Base-by-base conservation (phyloP, 2,113 vertebrate species). In the Physeter macrocephalus region DNA sequence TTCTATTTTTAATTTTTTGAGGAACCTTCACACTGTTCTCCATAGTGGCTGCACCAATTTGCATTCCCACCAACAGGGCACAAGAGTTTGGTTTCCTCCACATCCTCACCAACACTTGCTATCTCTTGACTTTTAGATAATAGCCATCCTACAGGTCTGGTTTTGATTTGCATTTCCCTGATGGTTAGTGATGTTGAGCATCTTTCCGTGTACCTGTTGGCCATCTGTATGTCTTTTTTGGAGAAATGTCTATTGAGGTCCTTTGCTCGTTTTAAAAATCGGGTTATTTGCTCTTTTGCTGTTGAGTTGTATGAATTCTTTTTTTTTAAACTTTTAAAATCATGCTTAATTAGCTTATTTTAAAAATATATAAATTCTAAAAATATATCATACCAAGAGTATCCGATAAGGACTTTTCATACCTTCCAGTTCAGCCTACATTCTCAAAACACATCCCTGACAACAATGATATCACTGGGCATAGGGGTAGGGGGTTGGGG, bases 81-180 rank as follows among this genome's bases (percentile, higher is more conserved):
- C n/a, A 15, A 9, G 9, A 2, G 10, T 43, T 81, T 2, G 7
- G 54, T 54, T 91, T 87, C 77, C 20, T 72, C 14, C 2, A 41
- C 15, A 46, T 36, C 67, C 46, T 90, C 31, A 57, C 8, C 29
- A 80, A n/a, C 52, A 36, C 62, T 86, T 57, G 29, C 41, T 41
- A 43, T 62, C 41, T 69, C 72, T 86, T n/a, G 27, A 64, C 29
- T 86, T 66, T 81, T 95, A 86, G 43, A 54, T 62, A 72, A 90
- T 11, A 71, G 54, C 36, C 29, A 29, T 46, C 10, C 72, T 72
- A 12, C n/a, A 36, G 29, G 29, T 64, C 17, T 69, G 23, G 17
- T 54, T 87, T 86, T 92, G 34, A 87, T 81, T 43, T 95, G 74
- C 54, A 64, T 87, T 87, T 92, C 62, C 64, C n/a, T 71, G 39